A percentile compares a stretch with the other conserved stretches of the same genome.
Conservation (phyloP, 37 sponge, comb jelly and placozoan genomes). For the Hormiphora californensis region DNA sequence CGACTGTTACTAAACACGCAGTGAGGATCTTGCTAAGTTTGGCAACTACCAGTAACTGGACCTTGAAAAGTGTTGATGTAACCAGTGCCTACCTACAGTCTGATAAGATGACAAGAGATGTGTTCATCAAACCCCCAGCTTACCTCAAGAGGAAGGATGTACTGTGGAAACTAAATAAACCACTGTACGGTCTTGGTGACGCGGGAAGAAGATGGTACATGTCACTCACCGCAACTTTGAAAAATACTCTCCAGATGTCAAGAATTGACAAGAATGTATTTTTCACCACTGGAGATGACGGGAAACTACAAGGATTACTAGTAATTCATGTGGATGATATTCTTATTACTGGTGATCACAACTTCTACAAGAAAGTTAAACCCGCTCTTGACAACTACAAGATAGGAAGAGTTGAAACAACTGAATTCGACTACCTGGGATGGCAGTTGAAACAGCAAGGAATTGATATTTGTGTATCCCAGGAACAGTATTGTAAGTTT, state of each 20-base stretch:
- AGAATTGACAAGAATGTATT: neutral
- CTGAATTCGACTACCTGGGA: too few relatives aligned
- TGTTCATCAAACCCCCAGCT: neutral
- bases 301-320: neutral
- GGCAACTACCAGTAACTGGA: neutral
- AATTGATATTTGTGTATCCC: too few relatives aligned
- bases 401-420: too few relatives aligned
- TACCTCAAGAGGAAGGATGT: neutral
- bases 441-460: too few relatives aligned
- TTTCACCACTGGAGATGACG: neutral
- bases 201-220: conserved; percentile 9
- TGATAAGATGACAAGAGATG: neutral
- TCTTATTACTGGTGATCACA: too few relatives aligned
- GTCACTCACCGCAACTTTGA: neutral
- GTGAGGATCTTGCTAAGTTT: neutral
- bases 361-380: too few relatives aligned
- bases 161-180: conserved; percentile 3
- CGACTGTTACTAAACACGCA: neutral
- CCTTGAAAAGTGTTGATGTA: neutral
- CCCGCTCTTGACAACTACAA: too few relatives aligned
- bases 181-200: conserved; percentile 18
- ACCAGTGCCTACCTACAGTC: neutral
- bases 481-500: too few relatives aligned
- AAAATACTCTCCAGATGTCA: neutral
- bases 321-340: conserved; percentile 27